A percentile compares a stretch with the other conserved stretches of the same genome.
Evolutionary conservation across 2,113 vertebrate genomes (phyloP).

Genomic region (Caretta caretta): DNA sequence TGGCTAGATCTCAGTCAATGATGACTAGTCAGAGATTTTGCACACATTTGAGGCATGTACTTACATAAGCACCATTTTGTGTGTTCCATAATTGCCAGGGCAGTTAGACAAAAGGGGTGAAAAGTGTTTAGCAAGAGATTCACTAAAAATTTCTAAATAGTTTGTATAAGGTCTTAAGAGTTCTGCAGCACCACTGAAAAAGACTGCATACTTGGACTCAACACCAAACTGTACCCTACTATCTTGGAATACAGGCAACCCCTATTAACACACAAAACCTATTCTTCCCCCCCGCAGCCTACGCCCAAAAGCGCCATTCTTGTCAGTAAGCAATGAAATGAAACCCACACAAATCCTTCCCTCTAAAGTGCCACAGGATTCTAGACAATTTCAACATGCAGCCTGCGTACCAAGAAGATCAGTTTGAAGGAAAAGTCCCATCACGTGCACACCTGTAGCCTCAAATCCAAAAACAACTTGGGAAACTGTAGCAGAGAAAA

Average conservation of each 20-base stretch:
- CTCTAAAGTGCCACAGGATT: accelerated
- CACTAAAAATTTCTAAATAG: slow-evolving; percentile 32
- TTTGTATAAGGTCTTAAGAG: not conserved
- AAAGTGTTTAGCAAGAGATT: slow-evolving; percentile 22
- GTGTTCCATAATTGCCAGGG: slow-evolving; percentile 55
- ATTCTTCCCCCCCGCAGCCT: not conserved
- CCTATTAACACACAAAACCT: not conserved
- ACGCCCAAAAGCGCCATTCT: accelerated
- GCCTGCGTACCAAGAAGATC: not conserved
- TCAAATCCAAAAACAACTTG: not conserved
- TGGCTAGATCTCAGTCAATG: slow-evolving; percentile 40
- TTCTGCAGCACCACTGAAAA: not conserved
- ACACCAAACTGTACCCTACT: not conserved
- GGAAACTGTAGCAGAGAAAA: not conserved
- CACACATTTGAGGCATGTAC: slow-evolving; percentile 51
- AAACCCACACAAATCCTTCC: not conserved
- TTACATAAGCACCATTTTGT: slow-evolving; percentile 64
- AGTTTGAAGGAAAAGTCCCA: not conserved
- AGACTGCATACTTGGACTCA: not conserved
- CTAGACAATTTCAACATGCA: not conserved
- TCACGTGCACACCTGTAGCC: accelerated
- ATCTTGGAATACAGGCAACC: not conserved
- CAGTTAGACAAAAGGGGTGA: slow-evolving; percentile 62
- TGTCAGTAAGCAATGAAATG: not conserved
- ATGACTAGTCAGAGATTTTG: slow-evolving; percentile 36